Evolutionary conservation across 2,888 invertebrate species (phyloP).

Genomic region (Zygaena filipendulae): DNA sequence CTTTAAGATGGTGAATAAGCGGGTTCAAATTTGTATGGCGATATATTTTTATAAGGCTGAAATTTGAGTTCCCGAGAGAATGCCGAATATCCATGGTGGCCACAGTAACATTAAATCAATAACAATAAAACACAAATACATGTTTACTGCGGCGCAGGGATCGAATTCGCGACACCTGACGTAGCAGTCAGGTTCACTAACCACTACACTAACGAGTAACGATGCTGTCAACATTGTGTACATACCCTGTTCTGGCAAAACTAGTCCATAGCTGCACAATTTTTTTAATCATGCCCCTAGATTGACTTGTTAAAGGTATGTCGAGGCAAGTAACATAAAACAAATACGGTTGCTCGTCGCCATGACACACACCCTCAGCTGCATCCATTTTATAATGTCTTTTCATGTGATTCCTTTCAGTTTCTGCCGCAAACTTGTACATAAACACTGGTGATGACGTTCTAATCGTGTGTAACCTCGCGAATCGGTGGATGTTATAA

Average conservation of each 20-base stretch:
- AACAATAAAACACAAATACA: no score
- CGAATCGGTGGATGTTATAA: conserved; percentile 44
- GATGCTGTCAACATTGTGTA: no score
- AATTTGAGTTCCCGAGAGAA: no score
- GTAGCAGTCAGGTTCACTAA: no score
- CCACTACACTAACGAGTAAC: no score
- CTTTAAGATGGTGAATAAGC: no score
- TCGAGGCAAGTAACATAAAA: conserved; percentile 44
- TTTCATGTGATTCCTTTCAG: conserved; percentile 47
- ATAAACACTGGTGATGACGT: conserved; percentile 34
- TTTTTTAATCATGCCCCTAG: conserved; percentile 30
- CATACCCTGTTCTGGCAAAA: conserved; percentile 50
- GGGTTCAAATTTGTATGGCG: no score
- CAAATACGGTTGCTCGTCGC: conserved; percentile 47
- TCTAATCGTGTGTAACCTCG: conserved; percentile 29
- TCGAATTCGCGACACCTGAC: no score
- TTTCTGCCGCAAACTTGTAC: conserved; percentile 47
- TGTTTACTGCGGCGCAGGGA: no score
- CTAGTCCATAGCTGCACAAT: conserved; percentile 43
- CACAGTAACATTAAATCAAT: no score
- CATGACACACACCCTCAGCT: conserved; percentile 46
- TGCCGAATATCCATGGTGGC: no score
- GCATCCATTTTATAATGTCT: conserved; percentile 40
- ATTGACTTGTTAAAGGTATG: conserved; percentile 40
- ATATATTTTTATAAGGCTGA: no score